Evolutionary conservation across 1,140 invertebrate genomes (phyloP).

Genomic region (Trichogramma pretiosum): DNA sequence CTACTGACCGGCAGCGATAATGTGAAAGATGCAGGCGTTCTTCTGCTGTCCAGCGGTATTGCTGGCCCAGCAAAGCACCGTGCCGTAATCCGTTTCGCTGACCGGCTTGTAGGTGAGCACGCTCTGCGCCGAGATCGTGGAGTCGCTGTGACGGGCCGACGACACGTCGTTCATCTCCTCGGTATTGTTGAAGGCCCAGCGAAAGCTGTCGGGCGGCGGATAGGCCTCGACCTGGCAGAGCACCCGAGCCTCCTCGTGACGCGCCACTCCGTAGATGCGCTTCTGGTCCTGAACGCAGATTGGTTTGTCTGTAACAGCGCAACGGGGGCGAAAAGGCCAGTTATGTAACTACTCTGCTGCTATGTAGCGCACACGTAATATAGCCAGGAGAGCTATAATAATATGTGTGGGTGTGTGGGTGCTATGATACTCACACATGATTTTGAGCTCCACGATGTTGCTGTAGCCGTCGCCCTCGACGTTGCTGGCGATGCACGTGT

Average conservation of each 20-base stretch:
- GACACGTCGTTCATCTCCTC: conserved; percentile 69
- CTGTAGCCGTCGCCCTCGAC: conserved; percentile 80
- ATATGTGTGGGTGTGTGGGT: neutral
- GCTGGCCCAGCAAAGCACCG: conserved; percentile 56
- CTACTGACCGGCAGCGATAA: conserved; percentile 59
- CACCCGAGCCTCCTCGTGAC: conserved; percentile 70
- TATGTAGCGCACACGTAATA: no score
- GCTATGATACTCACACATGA: conserved; percentile 73
- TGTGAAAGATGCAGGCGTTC: conserved; percentile 59
- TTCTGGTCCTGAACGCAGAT: conserved; percentile 71
- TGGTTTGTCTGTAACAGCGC: conserved; percentile 63
- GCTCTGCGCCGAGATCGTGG: conserved; percentile 55
- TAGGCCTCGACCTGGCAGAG: conserved; percentile 80
- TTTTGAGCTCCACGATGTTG: conserved; percentile 68
- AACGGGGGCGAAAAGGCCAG: neutral
- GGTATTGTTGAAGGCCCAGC: conserved; percentile 85
- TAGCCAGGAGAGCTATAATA: no score
- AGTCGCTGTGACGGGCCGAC: conserved; percentile 51
- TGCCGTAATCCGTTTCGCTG: conserved; percentile 66
- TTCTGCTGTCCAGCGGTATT: conserved; percentile 60
- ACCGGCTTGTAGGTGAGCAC: conserved; percentile 71
- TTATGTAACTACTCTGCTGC: neutral
- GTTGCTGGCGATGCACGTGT: conserved; percentile 79
- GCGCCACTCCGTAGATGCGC: conserved; percentile 73
- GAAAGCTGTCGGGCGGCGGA: conserved; percentile 71